These are phyloP conservation scores for Sesamia inferens DNA, from an alignment of 2,888 invertebrate species.

Conservation along the genomic window DNA sequence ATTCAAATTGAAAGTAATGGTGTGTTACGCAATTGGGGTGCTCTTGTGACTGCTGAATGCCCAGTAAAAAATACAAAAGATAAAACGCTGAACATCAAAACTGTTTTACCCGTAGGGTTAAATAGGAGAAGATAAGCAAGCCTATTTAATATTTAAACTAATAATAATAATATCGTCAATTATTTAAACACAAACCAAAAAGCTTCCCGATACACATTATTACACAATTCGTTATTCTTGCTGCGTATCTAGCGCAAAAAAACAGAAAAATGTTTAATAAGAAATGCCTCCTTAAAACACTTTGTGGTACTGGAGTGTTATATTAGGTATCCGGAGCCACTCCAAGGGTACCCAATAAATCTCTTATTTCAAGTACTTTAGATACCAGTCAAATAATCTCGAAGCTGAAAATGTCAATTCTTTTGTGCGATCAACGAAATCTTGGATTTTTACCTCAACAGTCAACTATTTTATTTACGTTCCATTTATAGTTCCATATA, in stretches of 20 bases:
- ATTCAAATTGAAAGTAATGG: too few species aligned
- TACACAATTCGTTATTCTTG: neutral
- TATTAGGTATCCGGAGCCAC: neutral
- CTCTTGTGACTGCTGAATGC: neutral
- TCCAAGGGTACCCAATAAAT: constrained; percentile 11
- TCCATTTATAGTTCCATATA: too few species aligned
- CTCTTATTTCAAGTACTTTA: constrained; percentile 28
- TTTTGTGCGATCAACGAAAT: constrained; percentile 13
- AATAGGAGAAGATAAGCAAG: neutral
- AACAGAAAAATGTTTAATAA: neutral
- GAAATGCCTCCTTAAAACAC: neutral
- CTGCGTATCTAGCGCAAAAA: neutral
- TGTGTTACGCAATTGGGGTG: too few species aligned
- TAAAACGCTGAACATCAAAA: neutral
- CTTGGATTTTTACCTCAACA: neutral
- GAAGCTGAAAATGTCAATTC: constrained; percentile 16
- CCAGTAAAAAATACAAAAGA: neutral
- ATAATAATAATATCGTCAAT: neutral
- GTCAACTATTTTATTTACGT: constrained; percentile 32
- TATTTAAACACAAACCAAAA: neutral
- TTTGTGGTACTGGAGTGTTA: neutral
- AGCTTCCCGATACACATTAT: neutral
- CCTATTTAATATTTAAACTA: too few species aligned
- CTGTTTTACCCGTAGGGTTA: neutral
- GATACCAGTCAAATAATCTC: constrained; percentile 10